Evolutionary conservation across 2,888 invertebrate genomes (phyloP).

Genomic region (Meteorus colon): DNA sequence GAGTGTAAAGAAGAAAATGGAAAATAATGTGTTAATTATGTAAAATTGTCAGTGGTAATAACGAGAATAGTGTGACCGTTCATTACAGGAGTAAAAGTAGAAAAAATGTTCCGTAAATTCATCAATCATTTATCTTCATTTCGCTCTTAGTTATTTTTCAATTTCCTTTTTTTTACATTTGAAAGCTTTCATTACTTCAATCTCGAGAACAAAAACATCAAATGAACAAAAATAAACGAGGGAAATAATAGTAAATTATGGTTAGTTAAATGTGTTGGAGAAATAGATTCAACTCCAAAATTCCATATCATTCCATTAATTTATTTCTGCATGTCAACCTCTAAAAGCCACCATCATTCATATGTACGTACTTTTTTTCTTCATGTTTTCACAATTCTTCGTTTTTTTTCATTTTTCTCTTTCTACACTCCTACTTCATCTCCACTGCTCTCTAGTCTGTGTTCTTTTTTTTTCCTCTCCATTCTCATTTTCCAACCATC

Average conservation of each 20-base stretch:
- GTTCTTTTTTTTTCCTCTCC: constrained; percentile 8
- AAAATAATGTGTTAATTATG: constrained; percentile 21
- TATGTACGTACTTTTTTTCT: not conserved
- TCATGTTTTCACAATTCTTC: constrained; percentile 27
- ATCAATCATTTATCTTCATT: constrained; percentile 37
- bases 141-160: not conserved
- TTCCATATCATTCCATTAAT: constrained; percentile 4
- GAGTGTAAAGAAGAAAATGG: not conserved
- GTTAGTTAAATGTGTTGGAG: not conserved
- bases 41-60: constrained; percentile 14
- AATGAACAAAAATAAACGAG: not conserved
- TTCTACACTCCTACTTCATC: constrained; percentile 30
- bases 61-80: not conserved
- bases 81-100: constrained; percentile 6
- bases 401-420: constrained; percentile 40
- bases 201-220: not conserved
- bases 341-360: constrained; percentile 6
- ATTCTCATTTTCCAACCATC: constrained; percentile 16
- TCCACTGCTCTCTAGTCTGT: not conserved
- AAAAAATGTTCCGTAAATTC: constrained; percentile 9
- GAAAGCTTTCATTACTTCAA: not conserved
- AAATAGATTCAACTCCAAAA: not conserved
- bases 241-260: not conserved
- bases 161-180: not conserved
- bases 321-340: not conserved